Evolutionary conservation across 2,888 invertebrate genomes (phyloP), one percentile per base, ranked within the genome.

Genomic region (Hoplodrina ambigua): DNA sequence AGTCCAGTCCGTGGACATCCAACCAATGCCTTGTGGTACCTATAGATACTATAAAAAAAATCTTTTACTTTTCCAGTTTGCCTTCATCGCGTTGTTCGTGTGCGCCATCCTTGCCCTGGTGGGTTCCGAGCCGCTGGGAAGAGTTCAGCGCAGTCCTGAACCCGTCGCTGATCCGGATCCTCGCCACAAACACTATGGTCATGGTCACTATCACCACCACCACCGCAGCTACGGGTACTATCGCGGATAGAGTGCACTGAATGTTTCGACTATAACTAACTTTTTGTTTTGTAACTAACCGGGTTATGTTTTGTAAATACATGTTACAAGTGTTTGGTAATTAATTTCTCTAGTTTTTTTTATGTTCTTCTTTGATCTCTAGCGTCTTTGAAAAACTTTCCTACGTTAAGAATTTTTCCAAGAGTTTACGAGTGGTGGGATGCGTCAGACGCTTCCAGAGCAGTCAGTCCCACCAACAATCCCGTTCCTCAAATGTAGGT

Each of bases 101-200:
- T 46, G 15, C 17, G 58, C 58, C 20, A 46, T 58, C 4, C 44
- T 58, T 30, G 41, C 58, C 4, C 17, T 58, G 58, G 58, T 17
- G 37, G 41, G 56, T 19, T 19, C 41, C 13, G 37, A 8, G 50
- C 19, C 50, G 1, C 17, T 11, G 46, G n/a, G 4, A 13, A 58
- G 58, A 46, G 20, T 25, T 8, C 17, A n/a, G 58, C 58, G 58
- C 46, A 58, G 58, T 20, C 56, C 56, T 50, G 50, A 11, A 19
- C 13, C 56, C n/a, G 7, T 37, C 37, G 19, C 33, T 2, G 56
- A 56, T 19, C 37, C 56, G 19, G 17, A 44, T 1, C 58, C 46
- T 25, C 46, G 15, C 1, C 56, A 11, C 10, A 19, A 37, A 2
- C 13, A 19, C 19, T 10, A 20, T 4, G 19, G 19, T 10, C 37